A percentile compares a stretch with the other conserved stretches of the same genome.
These are phyloP conservation scores for Sciurus niger DNA, from an alignment of 2,113 vertebrate genomes.

Conservation along the genomic window DNA sequence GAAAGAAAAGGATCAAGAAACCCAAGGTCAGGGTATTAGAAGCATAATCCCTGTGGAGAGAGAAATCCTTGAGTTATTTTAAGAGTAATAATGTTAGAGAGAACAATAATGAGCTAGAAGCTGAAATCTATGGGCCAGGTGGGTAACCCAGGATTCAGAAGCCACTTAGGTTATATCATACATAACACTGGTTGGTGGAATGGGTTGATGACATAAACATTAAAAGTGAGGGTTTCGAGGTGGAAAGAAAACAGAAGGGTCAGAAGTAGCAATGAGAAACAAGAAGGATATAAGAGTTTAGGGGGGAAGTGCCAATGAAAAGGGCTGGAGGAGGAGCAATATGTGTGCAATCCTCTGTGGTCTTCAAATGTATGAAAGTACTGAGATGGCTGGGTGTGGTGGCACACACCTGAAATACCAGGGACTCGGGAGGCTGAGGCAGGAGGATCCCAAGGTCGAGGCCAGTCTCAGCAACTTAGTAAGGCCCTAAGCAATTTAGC, in stretches of 20 bases:
- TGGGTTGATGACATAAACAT: background rate
- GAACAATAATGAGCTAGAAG: background rate
- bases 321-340: background rate
- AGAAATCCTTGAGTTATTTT: constrained; percentile 13
- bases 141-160: background rate
- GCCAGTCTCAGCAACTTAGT: no score
- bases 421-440: no score
- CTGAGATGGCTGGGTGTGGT: background rate
- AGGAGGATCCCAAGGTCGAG: no score
- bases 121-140: background rate
- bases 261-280: background rate
- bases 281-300: background rate
- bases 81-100: background rate
- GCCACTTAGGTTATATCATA: background rate
- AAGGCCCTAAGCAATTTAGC: no score
- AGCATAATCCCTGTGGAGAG: background rate
- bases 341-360: background rate
- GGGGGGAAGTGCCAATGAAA: background rate
- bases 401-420: no score
- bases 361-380: constrained; percentile 55
- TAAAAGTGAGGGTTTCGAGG: constrained; percentile 15
- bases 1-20: constrained; percentile 19
- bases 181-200: background rate
- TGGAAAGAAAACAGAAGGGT: constrained; percentile 8
- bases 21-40: background rate